These are phyloP conservation scores for human DNA, from an alignment of 2,113 vertebrate species.

Conservation along the genomic window DNA sequence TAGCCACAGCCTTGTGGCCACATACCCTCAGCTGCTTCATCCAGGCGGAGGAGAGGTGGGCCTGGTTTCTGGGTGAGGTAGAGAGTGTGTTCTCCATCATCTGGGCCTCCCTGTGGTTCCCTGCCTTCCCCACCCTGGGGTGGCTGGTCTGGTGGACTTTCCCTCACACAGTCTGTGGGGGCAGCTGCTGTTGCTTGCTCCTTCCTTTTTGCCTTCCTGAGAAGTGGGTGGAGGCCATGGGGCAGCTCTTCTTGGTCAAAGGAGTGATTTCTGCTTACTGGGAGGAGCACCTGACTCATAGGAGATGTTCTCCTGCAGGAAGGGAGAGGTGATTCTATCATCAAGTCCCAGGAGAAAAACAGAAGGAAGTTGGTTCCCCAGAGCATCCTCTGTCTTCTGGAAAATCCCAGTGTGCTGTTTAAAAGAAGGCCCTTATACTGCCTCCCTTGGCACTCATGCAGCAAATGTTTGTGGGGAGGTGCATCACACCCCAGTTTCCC, in stretches of 20 bases:
- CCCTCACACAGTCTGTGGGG: background rate
- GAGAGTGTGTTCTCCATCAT: background rate
- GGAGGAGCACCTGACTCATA: conserved; percentile 58
- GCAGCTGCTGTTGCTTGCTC: background rate
- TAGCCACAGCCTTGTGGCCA: background rate
- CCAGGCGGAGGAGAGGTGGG: background rate
- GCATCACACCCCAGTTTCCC: background rate
- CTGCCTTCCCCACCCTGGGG: background rate
- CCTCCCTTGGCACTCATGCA: background rate
- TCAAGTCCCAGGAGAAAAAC: background rate
- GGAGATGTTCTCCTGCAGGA: conserved; percentile 11
- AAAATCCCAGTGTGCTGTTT: background rate
- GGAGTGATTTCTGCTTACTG: background rate
- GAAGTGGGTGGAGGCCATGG: background rate
- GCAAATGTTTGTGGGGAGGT: background rate
- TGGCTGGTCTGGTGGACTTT: background rate
- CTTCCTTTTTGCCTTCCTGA: background rate
- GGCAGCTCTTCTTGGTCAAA: background rate
- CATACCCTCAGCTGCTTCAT: background rate
- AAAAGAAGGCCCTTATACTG: background rate
- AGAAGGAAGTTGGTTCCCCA: background rate
- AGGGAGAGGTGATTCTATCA: conserved; percentile 7
- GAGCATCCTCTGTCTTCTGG: background rate
- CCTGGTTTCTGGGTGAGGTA: background rate
- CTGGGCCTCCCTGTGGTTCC: background rate